Percentiles rank a stretch among this genome's conserved stretches.
Evolutionary conservation across 2,113 vertebrate genomes (phyloP).

Genomic region (Microcebus griseorufus): DNA sequence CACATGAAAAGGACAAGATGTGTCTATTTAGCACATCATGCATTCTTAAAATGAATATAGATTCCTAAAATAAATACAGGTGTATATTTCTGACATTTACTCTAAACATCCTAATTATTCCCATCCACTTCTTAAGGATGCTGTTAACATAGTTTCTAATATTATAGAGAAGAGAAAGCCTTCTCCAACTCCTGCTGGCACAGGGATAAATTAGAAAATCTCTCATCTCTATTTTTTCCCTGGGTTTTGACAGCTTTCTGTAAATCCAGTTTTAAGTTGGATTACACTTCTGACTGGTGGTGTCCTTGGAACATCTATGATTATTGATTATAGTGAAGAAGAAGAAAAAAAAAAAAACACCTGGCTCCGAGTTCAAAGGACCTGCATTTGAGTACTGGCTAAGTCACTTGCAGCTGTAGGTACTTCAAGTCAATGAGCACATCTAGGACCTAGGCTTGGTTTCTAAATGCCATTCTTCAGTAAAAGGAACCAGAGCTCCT

Average conservation of each 20-base stretch:
- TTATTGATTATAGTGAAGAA: not conserved
- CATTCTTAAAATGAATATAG: not conserved
- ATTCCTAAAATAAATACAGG: not conserved
- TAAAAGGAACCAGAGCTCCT: not conserved
- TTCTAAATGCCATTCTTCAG: not conserved
- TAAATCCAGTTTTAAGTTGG: not conserved
- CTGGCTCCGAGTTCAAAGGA: not conserved
- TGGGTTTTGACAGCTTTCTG: not conserved
- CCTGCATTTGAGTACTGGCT: not conserved
- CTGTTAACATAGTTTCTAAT: not conserved
- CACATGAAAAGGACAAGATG: not conserved
- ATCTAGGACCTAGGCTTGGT: not conserved
- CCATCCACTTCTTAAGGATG: not conserved
- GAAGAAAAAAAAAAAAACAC: not conserved
- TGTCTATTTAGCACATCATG: not conserved
- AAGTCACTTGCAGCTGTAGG: not conserved
- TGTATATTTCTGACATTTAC: not conserved
- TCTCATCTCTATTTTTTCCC: not conserved
- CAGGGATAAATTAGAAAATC: not conserved
- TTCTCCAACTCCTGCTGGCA: not conserved
- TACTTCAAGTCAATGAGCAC: not conserved
- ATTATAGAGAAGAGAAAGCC: not conserved
- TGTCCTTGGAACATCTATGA: not conserved
- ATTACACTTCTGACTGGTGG: not conserved
- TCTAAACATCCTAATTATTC: constrained; percentile 22